Base-by-base conservation (phyloP, 2,888 invertebrate genomes). In the Erannis defoliaria region DNA sequence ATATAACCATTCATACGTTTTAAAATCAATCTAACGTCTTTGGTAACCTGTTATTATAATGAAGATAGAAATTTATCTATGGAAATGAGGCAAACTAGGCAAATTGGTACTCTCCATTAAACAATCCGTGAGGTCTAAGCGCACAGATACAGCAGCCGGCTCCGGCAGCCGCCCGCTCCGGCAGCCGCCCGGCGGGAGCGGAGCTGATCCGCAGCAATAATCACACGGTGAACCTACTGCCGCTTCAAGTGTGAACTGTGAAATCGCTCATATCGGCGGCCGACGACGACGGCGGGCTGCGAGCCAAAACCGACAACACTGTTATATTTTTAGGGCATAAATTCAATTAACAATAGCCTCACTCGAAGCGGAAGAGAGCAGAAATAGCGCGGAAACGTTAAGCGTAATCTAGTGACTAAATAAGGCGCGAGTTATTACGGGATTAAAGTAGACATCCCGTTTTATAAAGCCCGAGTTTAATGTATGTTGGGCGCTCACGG, bases 381-480 rank as follows among this genome's bases (percentile, higher is more conserved):
- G 70, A 76, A 77, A 76, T 70, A 78, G 74, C 68, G 57, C 64
- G 60, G 66, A 55, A 72, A 78, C 75, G 81, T 83, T 79, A 76
- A 73, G 73, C 71, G 73, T 85, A 85, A 86, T 86, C 83, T 85
- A 83, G 85, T 76, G 79, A 78, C 81, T 83, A 82, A 86, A 89
- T 84, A 88, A 86, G 84, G 82, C 75, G 74, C 81, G 84, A 87
- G 77, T 86, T 85, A 86, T 78, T 75, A 67, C 78, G 67, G 87
- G 86, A 87, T 88, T 88, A 87, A 82, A 85, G 80, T 66, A 76
- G 80, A 77, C 77, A 78, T 81, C 83, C 78, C 81, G 77, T 76
- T 81, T 81, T 81, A 84, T 85, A 86, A 85, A 88, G 85, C n/a
- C 82, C 84, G 84, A 79, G 82, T 82, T 84, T 85, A 84, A 84